These are phyloP conservation scores for Cladopsammia gracilis DNA, from an alignment of 64 coral and sea anemone species.

Conservation along the genomic window DNA sequence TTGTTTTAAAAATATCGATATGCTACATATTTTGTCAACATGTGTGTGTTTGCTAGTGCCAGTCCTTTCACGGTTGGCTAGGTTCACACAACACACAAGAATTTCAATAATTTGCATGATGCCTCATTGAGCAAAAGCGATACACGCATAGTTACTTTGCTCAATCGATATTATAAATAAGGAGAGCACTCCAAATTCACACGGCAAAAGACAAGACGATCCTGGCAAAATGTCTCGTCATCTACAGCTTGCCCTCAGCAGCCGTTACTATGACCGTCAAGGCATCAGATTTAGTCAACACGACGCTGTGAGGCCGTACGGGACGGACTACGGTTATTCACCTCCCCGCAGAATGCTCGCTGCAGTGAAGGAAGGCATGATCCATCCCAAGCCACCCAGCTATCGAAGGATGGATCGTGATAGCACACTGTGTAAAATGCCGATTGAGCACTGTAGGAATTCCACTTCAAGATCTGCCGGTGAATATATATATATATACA, in stretches of 20 bases:
- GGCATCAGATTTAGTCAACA: constrained; percentile 86
- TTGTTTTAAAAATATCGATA: too few relatives aligned
- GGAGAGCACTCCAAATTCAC: too few relatives aligned
- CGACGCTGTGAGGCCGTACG: constrained; percentile 78
- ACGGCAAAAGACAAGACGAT: neutral
- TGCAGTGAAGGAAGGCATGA: constrained; percentile 95
- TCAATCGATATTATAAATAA: neutral
- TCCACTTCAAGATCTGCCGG: constrained; percentile 95
- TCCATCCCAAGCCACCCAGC: constrained; percentile 94
- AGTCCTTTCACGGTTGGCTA: neutral
- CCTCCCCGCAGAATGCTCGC: constrained; percentile 91
- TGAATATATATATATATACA: constrained; percentile 34
- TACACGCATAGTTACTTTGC: neutral
- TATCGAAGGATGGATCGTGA: constrained; percentile 91
- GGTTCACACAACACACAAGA: too few relatives aligned
- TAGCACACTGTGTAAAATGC: constrained; percentile 83
- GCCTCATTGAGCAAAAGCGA: neutral
- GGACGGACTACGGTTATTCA: constrained; percentile 91
- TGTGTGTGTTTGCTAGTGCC: neutral
- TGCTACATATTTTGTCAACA: too few relatives aligned
- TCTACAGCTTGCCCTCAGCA: constrained; percentile 66
- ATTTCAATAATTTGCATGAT: neutral
- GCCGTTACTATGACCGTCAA: constrained; percentile 91
- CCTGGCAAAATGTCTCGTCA: constrained; percentile 73
- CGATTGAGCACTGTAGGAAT: constrained; percentile 96